phyloP scores from a whole-genome alignment of 2,797 vertebrate genomes.

The Syngnathus acus region DNA sequence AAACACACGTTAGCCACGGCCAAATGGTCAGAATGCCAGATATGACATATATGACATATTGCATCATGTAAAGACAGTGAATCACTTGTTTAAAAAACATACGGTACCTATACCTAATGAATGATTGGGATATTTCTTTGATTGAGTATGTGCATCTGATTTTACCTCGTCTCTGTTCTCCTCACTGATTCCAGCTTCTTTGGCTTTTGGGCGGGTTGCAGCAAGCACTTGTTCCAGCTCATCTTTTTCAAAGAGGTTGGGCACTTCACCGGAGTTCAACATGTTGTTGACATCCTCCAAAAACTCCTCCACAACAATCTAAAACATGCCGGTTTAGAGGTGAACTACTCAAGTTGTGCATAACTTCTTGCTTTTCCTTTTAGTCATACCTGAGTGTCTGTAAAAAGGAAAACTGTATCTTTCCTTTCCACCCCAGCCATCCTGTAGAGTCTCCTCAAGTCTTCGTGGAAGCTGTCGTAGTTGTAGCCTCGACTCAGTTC shows the following conservation, averaged over 20 bases:
- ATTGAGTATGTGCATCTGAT: background rate
- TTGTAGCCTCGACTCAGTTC: constrained; percentile 81
- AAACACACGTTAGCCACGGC: constrained; percentile 9
- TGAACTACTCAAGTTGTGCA: background rate
- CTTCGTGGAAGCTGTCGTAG: constrained; percentile 84
- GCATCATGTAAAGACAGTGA: background rate
- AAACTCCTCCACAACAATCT: constrained; percentile 79
- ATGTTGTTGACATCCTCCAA: constrained; percentile 84
- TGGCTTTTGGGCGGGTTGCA: constrained; percentile 74
- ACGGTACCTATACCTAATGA: background rate
- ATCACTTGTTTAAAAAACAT: background rate
- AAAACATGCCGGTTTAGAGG: constrained; percentile 5
- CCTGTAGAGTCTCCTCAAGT: constrained; percentile 79
- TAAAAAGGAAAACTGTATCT: constrained; percentile 86
- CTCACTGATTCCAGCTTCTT: constrained; percentile 76
- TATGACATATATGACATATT: background rate
- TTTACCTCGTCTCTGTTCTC: constrained; percentile 80
- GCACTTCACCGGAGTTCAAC: constrained; percentile 80
- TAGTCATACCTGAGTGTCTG: constrained; percentile 77
- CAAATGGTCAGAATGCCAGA: background rate
- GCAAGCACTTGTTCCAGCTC: constrained; percentile 76
- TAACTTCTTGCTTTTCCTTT: background rate
- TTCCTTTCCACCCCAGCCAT: constrained; percentile 80
- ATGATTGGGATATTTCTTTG: background rate
- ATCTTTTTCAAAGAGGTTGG: constrained; percentile 81